phyloP scores from a whole-genome alignment of 2,113 vertebrate genomes.

The Zosterops lateralis region DNA sequence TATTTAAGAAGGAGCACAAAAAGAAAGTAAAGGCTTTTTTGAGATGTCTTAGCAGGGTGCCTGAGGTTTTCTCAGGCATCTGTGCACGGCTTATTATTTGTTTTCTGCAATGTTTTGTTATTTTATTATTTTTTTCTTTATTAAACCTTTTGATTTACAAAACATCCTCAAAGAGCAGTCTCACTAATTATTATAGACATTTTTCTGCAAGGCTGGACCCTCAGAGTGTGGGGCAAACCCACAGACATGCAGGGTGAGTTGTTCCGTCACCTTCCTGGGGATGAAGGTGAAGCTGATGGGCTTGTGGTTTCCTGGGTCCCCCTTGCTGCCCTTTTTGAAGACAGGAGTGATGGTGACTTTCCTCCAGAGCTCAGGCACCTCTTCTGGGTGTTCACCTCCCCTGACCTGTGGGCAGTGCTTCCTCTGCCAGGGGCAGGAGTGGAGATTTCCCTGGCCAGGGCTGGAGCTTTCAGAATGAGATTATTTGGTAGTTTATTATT shows the following conservation, averaged over 20 bases:
- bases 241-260: neutral
- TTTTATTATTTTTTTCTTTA: too few relatives aligned
- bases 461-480: neutral
- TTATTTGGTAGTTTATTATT: neutral
- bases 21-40: too few relatives aligned
- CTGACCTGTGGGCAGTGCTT: neutral
- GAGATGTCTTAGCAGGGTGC: too few relatives aligned
- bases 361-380: neutral
- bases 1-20: too few relatives aligned
- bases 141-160: too few relatives aligned
- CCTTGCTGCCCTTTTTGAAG: neutral
- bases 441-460: neutral
- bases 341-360: neutral
- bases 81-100: too few relatives aligned
- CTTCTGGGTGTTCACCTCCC: neutral
- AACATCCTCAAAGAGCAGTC: too few relatives aligned
- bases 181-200: too few relatives aligned
- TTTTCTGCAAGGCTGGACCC: too few relatives aligned
- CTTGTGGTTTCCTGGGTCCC: neutral
- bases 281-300: neutral
- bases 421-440: neutral
- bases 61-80: too few relatives aligned
- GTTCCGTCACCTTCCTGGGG: neutral
- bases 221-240: too few relatives aligned
- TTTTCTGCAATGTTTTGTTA: too few relatives aligned